Conservation (phyloP, 2,888 invertebrate genomes). For the Hirtodrosophila alboralis region DNA sequence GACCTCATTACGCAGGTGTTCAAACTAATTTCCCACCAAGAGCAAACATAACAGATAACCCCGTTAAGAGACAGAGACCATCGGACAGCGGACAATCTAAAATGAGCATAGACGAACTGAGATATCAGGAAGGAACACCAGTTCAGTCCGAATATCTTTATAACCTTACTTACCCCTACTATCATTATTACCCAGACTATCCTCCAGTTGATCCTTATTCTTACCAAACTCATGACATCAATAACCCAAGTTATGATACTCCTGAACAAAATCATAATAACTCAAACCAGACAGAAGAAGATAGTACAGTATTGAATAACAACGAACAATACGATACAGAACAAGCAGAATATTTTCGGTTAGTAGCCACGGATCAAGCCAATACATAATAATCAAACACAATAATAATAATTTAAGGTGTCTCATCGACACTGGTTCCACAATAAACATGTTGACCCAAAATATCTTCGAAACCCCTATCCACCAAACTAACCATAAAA, state of each 20-base stretch:
- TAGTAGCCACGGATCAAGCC: conserved; percentile 1
- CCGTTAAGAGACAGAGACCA: conserved; percentile 13
- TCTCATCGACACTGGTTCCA: conserved; percentile 8
- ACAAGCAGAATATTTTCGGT: too few relatives aligned
- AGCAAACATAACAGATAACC: not conserved
- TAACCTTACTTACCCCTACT: conserved; percentile 1
- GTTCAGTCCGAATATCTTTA: too few relatives aligned
- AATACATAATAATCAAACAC: conserved; percentile 4
- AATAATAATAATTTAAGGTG: conserved; percentile 9
- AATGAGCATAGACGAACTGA: too few relatives aligned
- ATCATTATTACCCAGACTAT: conserved; percentile 7
- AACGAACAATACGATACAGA: too few relatives aligned
- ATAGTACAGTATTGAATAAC: too few relatives aligned
- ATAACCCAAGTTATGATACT: not conserved
- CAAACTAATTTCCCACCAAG: not conserved
- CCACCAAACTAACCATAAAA: conserved; percentile 9
- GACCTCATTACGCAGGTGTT: not conserved
- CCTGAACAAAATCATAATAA: not conserved
- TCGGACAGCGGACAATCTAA: conserved; percentile 14
- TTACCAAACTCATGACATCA: conserved; percentile 2
- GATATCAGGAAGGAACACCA: too few relatives aligned
- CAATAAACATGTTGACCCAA: conserved; percentile 13
- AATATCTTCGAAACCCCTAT: conserved; percentile 14
- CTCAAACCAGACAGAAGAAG: too few relatives aligned
- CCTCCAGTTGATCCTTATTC: conserved; percentile 2